phyloP scores from a whole-genome alignment of 2,888 invertebrate genomes.

The Tetropium fuscum region DNA sequence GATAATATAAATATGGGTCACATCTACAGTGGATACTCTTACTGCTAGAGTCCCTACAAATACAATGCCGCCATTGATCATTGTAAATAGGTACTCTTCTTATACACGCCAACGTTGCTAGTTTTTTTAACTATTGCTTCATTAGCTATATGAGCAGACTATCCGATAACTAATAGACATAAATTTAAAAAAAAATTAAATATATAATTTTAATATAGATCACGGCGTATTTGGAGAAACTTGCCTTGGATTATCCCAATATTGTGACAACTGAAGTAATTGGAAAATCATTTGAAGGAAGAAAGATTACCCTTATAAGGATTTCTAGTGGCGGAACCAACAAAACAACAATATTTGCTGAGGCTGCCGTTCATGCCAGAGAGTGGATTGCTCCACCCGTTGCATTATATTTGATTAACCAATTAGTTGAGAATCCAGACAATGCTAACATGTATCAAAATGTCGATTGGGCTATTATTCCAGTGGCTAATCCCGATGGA shows the following conservation, averaged over 20 bases:
- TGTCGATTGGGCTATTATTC: slow-evolving; percentile 76
- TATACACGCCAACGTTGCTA: too few species aligned
- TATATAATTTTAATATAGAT: too few species aligned
- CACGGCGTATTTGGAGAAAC: slow-evolving; percentile 64
- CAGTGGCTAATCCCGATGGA: slow-evolving; percentile 79
- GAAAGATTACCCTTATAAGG: slow-evolving; percentile 71
- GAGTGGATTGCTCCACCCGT: slow-evolving; percentile 79
- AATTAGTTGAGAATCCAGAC: slow-evolving; percentile 71
- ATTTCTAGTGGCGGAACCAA: slow-evolving; percentile 69
- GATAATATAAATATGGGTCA: too few species aligned
- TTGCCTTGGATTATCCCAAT: slow-evolving; percentile 66
- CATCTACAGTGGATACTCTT: too few species aligned
- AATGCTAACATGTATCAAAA: slow-evolving; percentile 69
- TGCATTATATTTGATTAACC: slow-evolving; percentile 74
- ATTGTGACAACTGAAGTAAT: slow-evolving; percentile 69
- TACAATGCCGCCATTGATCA: too few species aligned
- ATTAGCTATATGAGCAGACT: too few species aligned
- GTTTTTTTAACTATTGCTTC: too few species aligned
- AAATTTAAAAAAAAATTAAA: too few species aligned
- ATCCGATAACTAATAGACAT: too few species aligned
- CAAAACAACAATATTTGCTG: slow-evolving; percentile 72
- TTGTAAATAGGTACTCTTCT: too few species aligned
- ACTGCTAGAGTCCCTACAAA: too few species aligned
- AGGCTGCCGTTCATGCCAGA: slow-evolving; percentile 73
- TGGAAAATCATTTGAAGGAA: slow-evolving; percentile 72